Evolutionary conservation across 2,797 vertebrate genomes (phyloP).

Genomic region (Enteromius fasciolatus): DNA sequence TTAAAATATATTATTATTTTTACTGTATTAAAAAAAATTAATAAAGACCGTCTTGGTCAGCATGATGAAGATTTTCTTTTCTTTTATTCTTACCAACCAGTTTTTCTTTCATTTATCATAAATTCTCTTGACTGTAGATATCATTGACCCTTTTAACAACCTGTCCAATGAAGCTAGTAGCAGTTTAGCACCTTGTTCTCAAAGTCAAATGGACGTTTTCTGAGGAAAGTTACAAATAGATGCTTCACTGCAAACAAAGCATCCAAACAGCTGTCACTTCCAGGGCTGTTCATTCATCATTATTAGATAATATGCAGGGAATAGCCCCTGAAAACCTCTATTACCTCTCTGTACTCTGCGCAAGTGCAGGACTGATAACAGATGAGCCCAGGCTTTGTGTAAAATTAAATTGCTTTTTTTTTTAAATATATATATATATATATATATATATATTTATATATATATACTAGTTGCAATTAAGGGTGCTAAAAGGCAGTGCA

Average conservation of each 20-base stretch:
- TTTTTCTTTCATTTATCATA: not conserved
- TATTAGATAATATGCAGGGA: constrained; percentile 81
- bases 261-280: constrained; percentile 82
- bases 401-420: constrained; percentile 72
- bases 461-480: constrained; percentile 72
- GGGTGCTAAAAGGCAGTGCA: constrained; percentile 65
- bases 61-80: not conserved
- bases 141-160: not conserved
- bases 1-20: not conserved
- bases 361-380: constrained; percentile 76
- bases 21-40: too few species aligned
- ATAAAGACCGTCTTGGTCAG: not conserved
- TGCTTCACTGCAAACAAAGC: constrained; percentile 64
- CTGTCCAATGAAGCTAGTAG: constrained; percentile 39
- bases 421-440: constrained; percentile 46
- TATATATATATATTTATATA: constrained; percentile 43
- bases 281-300: constrained; percentile 80
- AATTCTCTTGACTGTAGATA: not conserved
- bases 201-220: constrained; percentile 66
- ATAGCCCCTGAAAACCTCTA: constrained; percentile 75
- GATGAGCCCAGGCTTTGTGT: constrained; percentile 70
- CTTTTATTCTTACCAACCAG: not conserved
- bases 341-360: constrained; percentile 74
- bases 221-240: constrained; percentile 69
- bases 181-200: constrained; percentile 54